Base-by-base conservation (phyloP, 2,888 invertebrate species). In the Diploptera punctata region DNA sequence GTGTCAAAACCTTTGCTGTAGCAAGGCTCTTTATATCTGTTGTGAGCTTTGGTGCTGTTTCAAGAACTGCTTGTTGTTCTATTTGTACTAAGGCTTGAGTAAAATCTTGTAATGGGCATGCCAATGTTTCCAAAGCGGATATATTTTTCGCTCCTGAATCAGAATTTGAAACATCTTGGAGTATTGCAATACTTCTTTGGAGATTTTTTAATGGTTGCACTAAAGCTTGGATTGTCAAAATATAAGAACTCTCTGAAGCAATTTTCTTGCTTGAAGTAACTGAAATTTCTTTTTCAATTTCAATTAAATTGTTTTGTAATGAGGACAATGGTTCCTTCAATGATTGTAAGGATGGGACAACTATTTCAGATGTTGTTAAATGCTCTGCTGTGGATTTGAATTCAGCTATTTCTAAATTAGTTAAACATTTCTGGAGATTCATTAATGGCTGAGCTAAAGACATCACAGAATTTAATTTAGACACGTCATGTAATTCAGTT, bases 141-240 rank as follows among this genome's bases (percentile, higher is more conserved):
- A 90, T 84, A 78, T 91, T 91, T 78, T 87, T 86, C 70, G 90
- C 88, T 0, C 90, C 90, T 2, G 90, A 87, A 26, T 89, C 87
- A 10, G 89, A 18, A 9, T 3, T 47, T 24, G 47, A 7, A 4
- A n/a, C n/a, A 21, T 47, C 65, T 9, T 24, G 47, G 7, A 65
- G 10, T 3, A 65, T 21, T 43, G 18, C 29, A 44, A 47, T 65
- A 3, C 24, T 43, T 26, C 7, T 1, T 9, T 65, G 43, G 1
- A 65, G 16, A 3, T 1, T 7, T 19, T 38, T 65, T 7, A 65
- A n/a, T 21, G 65, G 44, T n/a, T 47, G 65, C 1, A 44, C 4
- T 29, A 65, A 19, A 16, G 47, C 10, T 16, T 65, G 65, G 2
- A 29, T 29, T n/a, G 65, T 65, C n/a, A 5, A 3, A 18, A 47